phyloP scores from a whole-genome alignment of 2,888 invertebrate species.

The Stenotaenia linearis region DNA sequence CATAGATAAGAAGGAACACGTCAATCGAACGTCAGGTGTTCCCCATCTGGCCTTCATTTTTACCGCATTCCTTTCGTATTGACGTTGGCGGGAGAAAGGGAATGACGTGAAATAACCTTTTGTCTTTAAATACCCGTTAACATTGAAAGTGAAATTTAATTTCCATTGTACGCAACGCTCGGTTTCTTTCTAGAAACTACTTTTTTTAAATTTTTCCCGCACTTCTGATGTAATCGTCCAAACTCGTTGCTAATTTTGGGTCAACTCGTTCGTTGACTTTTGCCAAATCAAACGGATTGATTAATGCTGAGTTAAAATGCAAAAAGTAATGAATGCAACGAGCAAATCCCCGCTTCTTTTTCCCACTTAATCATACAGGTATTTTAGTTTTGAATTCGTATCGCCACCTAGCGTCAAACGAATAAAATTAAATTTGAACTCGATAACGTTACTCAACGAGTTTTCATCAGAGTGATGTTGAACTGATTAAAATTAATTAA shows the following conservation, averaged over 20 bases:
- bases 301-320: background rate
- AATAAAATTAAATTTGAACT: background rate
- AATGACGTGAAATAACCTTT: conserved; percentile 3
- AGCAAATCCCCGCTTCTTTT: background rate
- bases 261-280: background rate
- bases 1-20: background rate
- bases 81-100: background rate
- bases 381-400: background rate
- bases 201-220: background rate
- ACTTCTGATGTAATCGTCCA: background rate
- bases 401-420: background rate
- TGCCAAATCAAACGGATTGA: background rate
- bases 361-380: background rate
- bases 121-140: background rate
- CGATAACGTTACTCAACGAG: background rate
- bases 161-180: no score
- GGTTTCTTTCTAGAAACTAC: background rate
- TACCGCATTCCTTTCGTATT: background rate
- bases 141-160: background rate
- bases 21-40: background rate
- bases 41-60: background rate
- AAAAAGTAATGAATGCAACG: background rate
- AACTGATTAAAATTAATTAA: no score
- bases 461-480: no score
- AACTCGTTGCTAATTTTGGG: conserved; percentile 16